Percentiles rank a stretch among this genome's conserved stretches.
Conservation (phyloP, 2,797 vertebrate species). For the Sciaenops ocellatus region DNA sequence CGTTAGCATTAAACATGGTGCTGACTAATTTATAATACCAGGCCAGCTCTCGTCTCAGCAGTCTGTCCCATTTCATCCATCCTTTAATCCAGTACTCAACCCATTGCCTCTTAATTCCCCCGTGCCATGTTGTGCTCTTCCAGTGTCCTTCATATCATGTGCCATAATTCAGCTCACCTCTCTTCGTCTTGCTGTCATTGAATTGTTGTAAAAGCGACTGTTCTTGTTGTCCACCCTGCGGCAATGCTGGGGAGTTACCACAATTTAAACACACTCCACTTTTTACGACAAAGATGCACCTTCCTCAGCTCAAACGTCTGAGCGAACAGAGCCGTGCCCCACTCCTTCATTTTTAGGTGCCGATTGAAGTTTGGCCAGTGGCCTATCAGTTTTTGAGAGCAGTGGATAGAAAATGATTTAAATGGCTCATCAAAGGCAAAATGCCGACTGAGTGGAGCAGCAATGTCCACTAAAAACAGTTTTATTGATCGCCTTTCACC, state of each 20-base stretch:
- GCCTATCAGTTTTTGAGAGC: conserved; percentile 66
- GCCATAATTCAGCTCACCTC: conserved; percentile 36
- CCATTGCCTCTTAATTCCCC: conserved; percentile 33
- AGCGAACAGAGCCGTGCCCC: conserved; percentile 15
- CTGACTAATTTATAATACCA: conserved; percentile 48
- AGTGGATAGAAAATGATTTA: conserved; percentile 66
- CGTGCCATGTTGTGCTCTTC: conserved; percentile 15
- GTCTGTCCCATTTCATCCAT: conserved; percentile 38
- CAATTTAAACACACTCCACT: conserved; percentile 25
- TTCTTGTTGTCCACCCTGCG: conserved; percentile 17
- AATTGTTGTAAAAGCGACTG: conserved; percentile 12
- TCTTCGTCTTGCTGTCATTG: conserved; percentile 9
- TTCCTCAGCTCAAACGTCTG: conserved; percentile 39
- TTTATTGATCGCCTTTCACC: conserved; percentile 81
- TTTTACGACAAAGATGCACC: not conserved
- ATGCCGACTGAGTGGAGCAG: conserved; percentile 50
- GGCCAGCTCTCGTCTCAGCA: conserved; percentile 67
- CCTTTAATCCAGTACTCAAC: conserved; percentile 29
- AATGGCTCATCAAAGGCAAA: conserved; percentile 61
- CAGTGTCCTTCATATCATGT: conserved; percentile 32
- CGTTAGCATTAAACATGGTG: conserved; percentile 31
- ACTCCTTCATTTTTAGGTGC: conserved; percentile 50
- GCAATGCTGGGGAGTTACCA: not conserved
- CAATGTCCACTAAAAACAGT: conserved; percentile 55
- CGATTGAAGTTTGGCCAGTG: conserved; percentile 62